Percentiles rank a stretch among this genome's conserved stretches.
Evolutionary conservation across 2,888 invertebrate species (phyloP).

Genomic region (Isoperla grammatica): DNA sequence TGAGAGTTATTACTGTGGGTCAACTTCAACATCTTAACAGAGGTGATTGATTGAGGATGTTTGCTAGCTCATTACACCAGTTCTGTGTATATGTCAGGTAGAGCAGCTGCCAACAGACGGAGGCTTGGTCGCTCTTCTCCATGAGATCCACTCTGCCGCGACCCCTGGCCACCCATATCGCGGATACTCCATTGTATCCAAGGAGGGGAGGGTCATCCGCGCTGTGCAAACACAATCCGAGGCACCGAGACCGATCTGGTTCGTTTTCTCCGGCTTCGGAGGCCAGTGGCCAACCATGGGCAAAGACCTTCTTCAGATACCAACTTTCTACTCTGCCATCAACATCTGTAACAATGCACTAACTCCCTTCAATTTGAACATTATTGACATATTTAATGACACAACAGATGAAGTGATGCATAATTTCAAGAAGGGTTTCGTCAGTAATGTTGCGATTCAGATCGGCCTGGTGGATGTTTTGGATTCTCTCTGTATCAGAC

Average conservation of each 20-base stretch:
- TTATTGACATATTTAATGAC: not conserved
- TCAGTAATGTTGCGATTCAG: not conserved
- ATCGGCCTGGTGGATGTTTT: not conserved
- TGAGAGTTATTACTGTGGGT: too few relatives aligned
- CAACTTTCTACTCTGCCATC: not conserved
- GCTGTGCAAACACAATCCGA: not conserved
- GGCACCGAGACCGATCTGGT: not conserved
- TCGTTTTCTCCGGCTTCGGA: not conserved
- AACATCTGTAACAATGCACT: not conserved
- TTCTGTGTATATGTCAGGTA: too few relatives aligned
- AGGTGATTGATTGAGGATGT: too few relatives aligned
- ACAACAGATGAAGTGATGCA: not conserved
- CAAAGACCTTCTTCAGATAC: not conserved
- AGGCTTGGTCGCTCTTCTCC: not conserved
- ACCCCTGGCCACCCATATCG: constrained; percentile 6
- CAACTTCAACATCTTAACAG: too few relatives aligned
- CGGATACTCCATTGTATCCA: not conserved
- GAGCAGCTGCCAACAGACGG: not conserved
- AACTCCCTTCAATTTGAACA: not conserved
- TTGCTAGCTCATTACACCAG: too few relatives aligned
- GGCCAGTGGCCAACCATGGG: not conserved
- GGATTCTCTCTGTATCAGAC: not conserved
- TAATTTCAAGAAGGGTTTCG: not conserved
- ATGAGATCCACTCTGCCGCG: not conserved
- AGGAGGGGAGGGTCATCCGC: not conserved